Evolutionary conservation across 2,888 invertebrate species (phyloP), one percentile per base, ranked within the genome.

Genomic region (Neocrepidodera transversa): DNA sequence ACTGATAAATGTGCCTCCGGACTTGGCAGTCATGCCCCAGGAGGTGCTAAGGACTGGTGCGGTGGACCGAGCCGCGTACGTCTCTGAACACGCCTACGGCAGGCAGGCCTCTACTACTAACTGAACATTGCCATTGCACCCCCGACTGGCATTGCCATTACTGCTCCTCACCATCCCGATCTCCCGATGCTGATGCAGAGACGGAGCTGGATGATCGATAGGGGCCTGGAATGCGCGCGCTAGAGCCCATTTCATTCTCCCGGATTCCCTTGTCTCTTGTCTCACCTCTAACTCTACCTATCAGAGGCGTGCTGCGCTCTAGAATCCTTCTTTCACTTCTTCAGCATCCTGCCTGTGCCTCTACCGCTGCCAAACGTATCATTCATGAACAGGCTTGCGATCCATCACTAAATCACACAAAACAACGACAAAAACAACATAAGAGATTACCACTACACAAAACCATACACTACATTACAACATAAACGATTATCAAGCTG

Each of bases 21-120:
- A 78, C 72, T 76, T 76, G 73, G 77, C 78, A 75, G 78, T 78
- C 78, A 79, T 79, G 73, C 76, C 74, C 70, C 66, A 66, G 69
- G 67, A 67, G 68, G 69, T 71, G 68, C 67, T 68, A 65, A 63
- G 63, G 67, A 66, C 68, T 62, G 32, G 54, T 64, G 67, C 66
- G 52, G 59, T 45, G 56, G 58, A 47, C 62, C 56, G 42, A 43
- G 23, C 43, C 56, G 40, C 54, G 54, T 48, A 54, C 50, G 52
- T 59, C 35, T 62, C 51, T 63, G 64, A 67, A 65, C 68, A 70
- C 68, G 64, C 67, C 66, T 67, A 67, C 67, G 67, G 64, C 60
- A 61, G 55, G 62, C 61, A 61, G 59, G 58, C 56, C 64, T 70
- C 74, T 70, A 71, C 71, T 75, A 78, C 78, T 77, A 78, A 74